Evolutionary conservation across 2,888 invertebrate species (phyloP), one percentile per base, ranked within the genome.

Genomic region (Acanthosoma haemorrhoidale): DNA sequence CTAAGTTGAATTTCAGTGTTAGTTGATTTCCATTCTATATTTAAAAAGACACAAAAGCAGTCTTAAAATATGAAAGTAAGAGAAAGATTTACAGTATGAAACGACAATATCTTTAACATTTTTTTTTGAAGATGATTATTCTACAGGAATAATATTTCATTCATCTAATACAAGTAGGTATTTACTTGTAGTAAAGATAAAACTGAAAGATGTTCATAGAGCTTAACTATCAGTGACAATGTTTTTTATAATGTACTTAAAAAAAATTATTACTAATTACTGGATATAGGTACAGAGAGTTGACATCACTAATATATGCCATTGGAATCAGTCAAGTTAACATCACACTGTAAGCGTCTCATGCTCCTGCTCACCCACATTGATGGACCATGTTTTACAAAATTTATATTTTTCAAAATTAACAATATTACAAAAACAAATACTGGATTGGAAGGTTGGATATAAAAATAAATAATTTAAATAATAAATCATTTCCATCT

Each of bases 1-100:
- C 43, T 51, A 51, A 51, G 51, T 51, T 51, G 51, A 29, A 51
- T 51, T 51, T 51, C 51, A 25, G 51, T 51, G 51, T 51, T 51
- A 25, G 29, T 25, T 51, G 51, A 51, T 25, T 25, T 51, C 51
- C 51, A 25, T 51, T 51, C 51, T 51, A 51, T 51, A 51, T 21
- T 25, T 51, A 25, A 51, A 51, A 51, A 51, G 51, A 51, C 51
- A 51, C 51, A 51, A 51, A 51, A 51, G 29, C 51, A 51, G 51
- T 51, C 51, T 51, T 25, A 51, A 51, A 25, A 51, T 51, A 51
- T 51, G n/a, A n/a, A n/a, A n/a, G n/a, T 51, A 51, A 51, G 51
- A 25, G 21, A 25, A 51, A 51, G 51, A 51, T 51, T 25, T 51
- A 51, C 51, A 51, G 21, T 51, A 51, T n/a, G 51, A 51, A 51